phyloP scores from a whole-genome alignment of 64 coral and sea anemone genomes.

The Porites lutea region DNA sequence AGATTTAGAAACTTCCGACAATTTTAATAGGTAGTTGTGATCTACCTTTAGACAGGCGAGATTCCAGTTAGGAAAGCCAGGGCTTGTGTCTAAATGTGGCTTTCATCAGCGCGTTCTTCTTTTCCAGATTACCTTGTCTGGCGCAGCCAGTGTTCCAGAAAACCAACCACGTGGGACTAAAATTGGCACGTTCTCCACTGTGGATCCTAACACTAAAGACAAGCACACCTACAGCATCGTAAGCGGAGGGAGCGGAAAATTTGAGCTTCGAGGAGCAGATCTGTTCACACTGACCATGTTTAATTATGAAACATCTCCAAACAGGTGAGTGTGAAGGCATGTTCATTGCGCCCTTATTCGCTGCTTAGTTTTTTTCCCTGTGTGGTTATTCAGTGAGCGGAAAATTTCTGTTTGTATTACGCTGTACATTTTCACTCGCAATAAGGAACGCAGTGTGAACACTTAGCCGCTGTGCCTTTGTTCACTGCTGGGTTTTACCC shows the following conservation, averaged over 20 bases:
- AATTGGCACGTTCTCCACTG: slow-evolving; percentile 69
- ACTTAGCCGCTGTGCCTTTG: too few relatives aligned
- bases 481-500: too few relatives aligned
- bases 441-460: slow-evolving; percentile 91
- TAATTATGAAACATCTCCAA: slow-evolving; percentile 81
- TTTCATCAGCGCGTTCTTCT: not conserved
- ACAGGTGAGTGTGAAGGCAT: slow-evolving; percentile 68
- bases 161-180: slow-evolving; percentile 76
- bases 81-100: too few relatives aligned
- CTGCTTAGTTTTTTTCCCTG: too few relatives aligned
- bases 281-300: slow-evolving; percentile 70
- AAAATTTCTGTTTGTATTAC: not conserved
- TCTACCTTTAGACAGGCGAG: too few relatives aligned
- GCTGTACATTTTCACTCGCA: slow-evolving; percentile 69
- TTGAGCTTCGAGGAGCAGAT: slow-evolving; percentile 71
- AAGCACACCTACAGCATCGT: slow-evolving; percentile 79
- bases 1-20: too few relatives aligned
- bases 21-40: too few relatives aligned
- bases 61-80: too few relatives aligned
- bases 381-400: not conserved
- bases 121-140: slow-evolving; percentile 82
- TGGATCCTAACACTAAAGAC: slow-evolving; percentile 85
- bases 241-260: slow-evolving; percentile 64
- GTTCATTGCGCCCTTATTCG: too few relatives aligned
- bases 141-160: slow-evolving; percentile 69